Conservation (phyloP, 2,113 vertebrate species). For the Fulica atra region DNA sequence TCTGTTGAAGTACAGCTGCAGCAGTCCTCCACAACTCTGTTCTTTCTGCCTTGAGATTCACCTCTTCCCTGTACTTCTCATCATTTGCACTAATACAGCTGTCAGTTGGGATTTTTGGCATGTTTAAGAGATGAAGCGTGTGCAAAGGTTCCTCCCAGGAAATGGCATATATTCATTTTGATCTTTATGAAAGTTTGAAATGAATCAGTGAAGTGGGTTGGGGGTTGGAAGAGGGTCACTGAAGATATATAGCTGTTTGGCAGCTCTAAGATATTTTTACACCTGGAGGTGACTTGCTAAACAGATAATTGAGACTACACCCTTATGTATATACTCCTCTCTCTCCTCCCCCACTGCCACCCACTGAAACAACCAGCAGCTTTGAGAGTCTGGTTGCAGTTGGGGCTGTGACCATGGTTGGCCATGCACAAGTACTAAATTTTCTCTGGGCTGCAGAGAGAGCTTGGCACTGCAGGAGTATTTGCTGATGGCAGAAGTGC, state of each 20-base stretch:
- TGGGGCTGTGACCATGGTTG: neutral
- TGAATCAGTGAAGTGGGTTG: neutral
- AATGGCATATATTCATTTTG: constrained; percentile 55
- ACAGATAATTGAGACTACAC: neutral
- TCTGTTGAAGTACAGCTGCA: neutral
- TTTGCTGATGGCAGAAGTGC: neutral
- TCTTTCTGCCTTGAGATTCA: constrained; percentile 22
- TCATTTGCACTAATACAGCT: constrained; percentile 34
- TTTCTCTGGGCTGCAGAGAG: neutral
- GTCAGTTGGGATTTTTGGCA: constrained; percentile 44
- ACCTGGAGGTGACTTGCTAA: constrained; percentile 2
- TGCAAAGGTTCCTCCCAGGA: constrained; percentile 51
- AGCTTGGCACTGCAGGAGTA: neutral
- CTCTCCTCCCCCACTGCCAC: neutral
- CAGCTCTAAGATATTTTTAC: neutral
- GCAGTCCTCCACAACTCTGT: neutral
- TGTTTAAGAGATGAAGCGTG: constrained; percentile 57
- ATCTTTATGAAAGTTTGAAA: constrained; percentile 42
- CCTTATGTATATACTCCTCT: neutral
- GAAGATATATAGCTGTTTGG: neutral
- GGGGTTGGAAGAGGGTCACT: neutral
- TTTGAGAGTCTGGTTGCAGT: neutral
- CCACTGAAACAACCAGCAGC: neutral
- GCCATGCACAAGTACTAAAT: neutral
- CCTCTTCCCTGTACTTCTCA: constrained; percentile 7